Conservation (phyloP, 2,113 vertebrate genomes). For the Bujurquina vittata region DNA sequence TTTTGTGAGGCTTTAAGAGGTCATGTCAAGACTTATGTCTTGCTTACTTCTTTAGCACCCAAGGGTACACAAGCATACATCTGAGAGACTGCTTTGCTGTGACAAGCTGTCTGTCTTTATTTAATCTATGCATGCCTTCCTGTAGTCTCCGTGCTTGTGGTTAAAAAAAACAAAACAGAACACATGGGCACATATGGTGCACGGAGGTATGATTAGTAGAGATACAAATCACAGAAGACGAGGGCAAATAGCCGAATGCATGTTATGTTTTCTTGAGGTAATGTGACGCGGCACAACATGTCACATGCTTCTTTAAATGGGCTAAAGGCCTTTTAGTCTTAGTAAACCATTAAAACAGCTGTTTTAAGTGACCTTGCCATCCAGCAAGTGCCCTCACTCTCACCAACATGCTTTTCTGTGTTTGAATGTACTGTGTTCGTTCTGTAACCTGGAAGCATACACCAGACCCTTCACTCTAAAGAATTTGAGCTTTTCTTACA, state of each 20-base stretch:
- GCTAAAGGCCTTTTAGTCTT: background rate
- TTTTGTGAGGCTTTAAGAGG: constrained; percentile 7
- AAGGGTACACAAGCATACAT: background rate
- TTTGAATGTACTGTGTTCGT: constrained; percentile 19
- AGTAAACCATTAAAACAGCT: constrained; percentile 21
- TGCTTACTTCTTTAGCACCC: background rate
- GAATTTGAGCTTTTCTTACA: background rate
- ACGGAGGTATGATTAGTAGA: constrained; percentile 11
- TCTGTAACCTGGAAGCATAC: background rate
- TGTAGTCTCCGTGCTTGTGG: background rate
- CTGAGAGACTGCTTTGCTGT: background rate
- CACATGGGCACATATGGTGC: constrained; percentile 3
- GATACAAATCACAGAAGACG: background rate
- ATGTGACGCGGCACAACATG: background rate
- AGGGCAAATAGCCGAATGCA: background rate
- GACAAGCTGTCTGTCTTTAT: constrained; percentile 14
- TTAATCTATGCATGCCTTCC: background rate
- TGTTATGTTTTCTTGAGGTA: background rate
- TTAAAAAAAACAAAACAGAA: background rate
- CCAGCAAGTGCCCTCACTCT: background rate
- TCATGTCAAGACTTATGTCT: background rate
- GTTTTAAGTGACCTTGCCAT: constrained; percentile 31
- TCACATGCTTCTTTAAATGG: background rate
- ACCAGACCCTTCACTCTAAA: background rate
- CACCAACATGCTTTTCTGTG: background rate